Evolutionary conservation across 2,888 invertebrate genomes (phyloP), one percentile per base, ranked within the genome.

Genomic region (Apeira syringaria): DNA sequence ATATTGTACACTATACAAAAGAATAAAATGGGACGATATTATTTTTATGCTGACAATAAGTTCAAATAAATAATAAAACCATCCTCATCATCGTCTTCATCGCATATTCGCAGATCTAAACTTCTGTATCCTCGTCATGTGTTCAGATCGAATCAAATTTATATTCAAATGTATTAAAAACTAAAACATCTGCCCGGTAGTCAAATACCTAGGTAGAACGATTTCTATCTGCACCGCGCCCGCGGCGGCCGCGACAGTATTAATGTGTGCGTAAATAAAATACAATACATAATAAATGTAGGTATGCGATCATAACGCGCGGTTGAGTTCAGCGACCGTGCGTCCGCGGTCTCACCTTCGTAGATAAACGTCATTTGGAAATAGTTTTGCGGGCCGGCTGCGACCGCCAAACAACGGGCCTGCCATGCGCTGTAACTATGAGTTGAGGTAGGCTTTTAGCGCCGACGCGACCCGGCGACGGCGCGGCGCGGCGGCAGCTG

Each of bases 331-430:
- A 74, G 46, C 80, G 87, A 80, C 86, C 89, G 88, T 57, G 48
- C 68, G 88, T 51, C 87, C 85, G 80, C 61, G 64, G 73, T 67
- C 61, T 88, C 86, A 89, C 89, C 89, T 89, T 84, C 70, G 68
- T 80, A 85, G 86, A 85, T 82, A 84, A 85, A 80, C 81, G 81
- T 73, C 80, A 77, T 76, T 76, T 71, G 65, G 80, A 64, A n/a
- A 68, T 76, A 75, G 74, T 56, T 61, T 51, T 44, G 29, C 54
- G 45, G 29, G 42, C 37, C 33, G 51, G 36, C 53, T 50, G 51
- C 62, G 48, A 47, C 56, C 59, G 58, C 59, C 59, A 60, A 61
- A 56, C 64, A 59, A 63, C 55, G 24, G 15, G 29, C 34, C 20
- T 31, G 53, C 26, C 35, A 27, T 12, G 35, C 51, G 50, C 54